Conservation (phyloP, 2,113 vertebrate species). For the Archocentrus centrarchus region DNA sequence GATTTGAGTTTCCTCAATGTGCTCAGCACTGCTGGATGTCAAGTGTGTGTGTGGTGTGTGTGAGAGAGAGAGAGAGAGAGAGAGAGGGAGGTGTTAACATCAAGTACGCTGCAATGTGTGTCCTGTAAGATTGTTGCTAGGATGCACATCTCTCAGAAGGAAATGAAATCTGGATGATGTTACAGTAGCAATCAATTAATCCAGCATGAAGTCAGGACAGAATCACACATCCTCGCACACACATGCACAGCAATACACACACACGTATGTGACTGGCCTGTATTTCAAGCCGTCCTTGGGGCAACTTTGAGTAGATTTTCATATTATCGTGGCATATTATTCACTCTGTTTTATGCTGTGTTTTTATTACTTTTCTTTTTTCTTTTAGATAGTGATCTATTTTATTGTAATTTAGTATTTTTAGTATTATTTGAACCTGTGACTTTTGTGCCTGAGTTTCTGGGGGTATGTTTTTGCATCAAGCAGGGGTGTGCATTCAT, state of each 20-base stretch:
- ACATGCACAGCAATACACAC: not conserved
- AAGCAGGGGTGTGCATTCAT: conserved; percentile 14
- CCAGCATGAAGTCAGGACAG: conserved; percentile 49
- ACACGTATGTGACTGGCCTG: conserved; percentile 14
- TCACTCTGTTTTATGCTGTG: not conserved
- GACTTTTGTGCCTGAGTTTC: conserved; percentile 32
- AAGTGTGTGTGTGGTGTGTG: conserved; percentile 3
- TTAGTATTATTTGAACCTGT: conserved; percentile 36
- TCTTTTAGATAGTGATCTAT: not conserved
- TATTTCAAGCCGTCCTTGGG: conserved; percentile 15
- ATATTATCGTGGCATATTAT: not conserved
- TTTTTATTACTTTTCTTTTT: not conserved
- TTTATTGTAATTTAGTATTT: not conserved
- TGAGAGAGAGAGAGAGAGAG: not conserved
- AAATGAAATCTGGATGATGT: conserved; percentile 70
- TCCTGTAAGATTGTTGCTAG: conserved; percentile 69
- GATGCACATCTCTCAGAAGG: conserved; percentile 66
- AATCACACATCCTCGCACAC: conserved; percentile 6
- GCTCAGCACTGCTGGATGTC: conserved; percentile 24
- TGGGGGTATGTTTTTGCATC: not conserved
- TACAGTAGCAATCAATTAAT: conserved; percentile 71
- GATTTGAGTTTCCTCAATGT: conserved; percentile 42
- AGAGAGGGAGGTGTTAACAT: conserved; percentile 34
- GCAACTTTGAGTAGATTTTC: not conserved
- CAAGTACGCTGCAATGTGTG: conserved; percentile 25